Percentiles rank a stretch among this genome's conserved stretches.
Conservation (phyloP, 2,113 vertebrate species). For the Pelodiscus sinensis region DNA sequence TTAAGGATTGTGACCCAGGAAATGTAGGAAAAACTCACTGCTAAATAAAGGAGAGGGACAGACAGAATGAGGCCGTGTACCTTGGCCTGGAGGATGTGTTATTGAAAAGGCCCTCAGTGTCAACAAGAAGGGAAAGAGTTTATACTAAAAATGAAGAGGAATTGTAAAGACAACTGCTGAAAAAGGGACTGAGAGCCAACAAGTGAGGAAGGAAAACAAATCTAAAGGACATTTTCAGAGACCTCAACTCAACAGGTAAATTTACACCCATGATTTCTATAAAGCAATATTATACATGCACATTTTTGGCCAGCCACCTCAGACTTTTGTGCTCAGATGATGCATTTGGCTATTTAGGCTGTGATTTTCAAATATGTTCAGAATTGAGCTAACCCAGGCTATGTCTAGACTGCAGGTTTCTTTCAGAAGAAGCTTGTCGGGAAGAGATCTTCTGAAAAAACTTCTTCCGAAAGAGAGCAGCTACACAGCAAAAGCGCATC, state of each 20-base stretch:
- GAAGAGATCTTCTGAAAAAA: no score
- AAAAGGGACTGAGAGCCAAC: neutral
- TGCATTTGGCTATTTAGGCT: neutral
- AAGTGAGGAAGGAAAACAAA: neutral
- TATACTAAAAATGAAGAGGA: neutral
- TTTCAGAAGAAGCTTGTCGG: no score
- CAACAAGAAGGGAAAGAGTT: neutral
- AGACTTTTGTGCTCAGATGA: neutral
- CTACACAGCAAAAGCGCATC: no score
- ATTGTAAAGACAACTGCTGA: neutral
- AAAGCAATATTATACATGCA: neutral
- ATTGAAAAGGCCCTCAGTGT: neutral
- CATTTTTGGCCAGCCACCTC: neutral
- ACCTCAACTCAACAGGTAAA: neutral
- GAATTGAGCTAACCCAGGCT: neutral
- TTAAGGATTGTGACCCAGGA: neutral
- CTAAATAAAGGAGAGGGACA: neutral
- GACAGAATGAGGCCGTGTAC: neutral
- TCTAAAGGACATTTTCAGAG: neutral
- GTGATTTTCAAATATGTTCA: neutral
- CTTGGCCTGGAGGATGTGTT: neutral
- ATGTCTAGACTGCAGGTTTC: no score
- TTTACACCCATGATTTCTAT: neutral
- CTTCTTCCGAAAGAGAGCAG: no score
- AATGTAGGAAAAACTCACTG: neutral